Evolutionary conservation across 2,888 invertebrate genomes (phyloP), one percentile per base, ranked within the genome.

Genomic region (Operophtera brumata): DNA sequence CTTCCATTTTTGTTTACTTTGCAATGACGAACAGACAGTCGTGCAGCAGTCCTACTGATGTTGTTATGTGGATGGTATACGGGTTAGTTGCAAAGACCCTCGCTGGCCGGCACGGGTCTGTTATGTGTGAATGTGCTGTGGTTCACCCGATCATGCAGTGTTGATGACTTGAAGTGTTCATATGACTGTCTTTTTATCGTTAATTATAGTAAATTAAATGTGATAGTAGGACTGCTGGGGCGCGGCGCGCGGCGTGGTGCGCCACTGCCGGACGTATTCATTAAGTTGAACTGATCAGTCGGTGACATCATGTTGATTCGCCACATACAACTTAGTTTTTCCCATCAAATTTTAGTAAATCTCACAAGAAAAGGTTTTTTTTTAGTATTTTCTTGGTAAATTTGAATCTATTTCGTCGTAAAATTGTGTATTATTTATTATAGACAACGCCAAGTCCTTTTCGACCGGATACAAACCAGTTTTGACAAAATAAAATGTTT

Each of bases 181-280:
- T 75, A 82, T 81, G 85, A 85, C 84, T 84, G 84, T 84, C 79
- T 70, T 80, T 81, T 78, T 83, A 72, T 80, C 77, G 79, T 75
- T 77, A 70, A 51, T 57, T 71, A 68, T 75, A 71, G 69, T 77
- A 71, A 80, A 78, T 78, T 72, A 71, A 80, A 78, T 85, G 82
- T 83, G 80, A 81, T 80, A 77, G 80, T 82, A 73, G 85, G 86
- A 80, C 84, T 87, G 85, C 82, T 78, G 80, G 66, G 54, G 13
- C n/a, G 5, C 10, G 28, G 69, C 26, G 30, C 9, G 64, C 69
- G 65, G 53, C 61, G 46, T 65, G 78, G 77, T 75, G 69, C 69
- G 70, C 72, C 71, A 67, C 64, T 62, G 51, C 48, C 62, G 62
- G 57, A 26, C 49, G 35, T 43, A 44, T 45, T 43, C 30, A 62